These are phyloP conservation scores for Busseola fusca DNA, from an alignment of 2,888 invertebrate species.

Conservation along the genomic window DNA sequence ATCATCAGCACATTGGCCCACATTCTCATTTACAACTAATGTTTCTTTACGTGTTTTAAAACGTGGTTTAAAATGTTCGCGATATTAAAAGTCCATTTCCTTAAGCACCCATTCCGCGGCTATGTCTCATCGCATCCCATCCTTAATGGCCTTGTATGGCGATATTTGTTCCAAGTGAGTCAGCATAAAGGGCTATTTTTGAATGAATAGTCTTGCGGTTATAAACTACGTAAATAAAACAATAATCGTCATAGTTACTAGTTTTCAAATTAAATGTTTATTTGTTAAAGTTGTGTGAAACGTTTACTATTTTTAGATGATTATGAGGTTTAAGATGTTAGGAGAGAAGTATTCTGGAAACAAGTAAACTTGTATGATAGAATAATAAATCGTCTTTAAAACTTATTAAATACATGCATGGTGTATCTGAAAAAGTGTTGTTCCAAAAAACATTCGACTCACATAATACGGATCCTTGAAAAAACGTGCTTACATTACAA, in stretches of 20 bases:
- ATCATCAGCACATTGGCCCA: conserved; percentile 47
- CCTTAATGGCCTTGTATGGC: conserved; percentile 65
- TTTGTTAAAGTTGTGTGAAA: conserved; percentile 22
- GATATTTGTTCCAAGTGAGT: conserved; percentile 60
- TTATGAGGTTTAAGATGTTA: conserved; percentile 28
- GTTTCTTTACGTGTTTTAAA: conserved; percentile 55
- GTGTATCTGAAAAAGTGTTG: conserved; percentile 15
- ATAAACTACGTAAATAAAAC: conserved; percentile 31
- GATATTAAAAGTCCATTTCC: conserved; percentile 71
- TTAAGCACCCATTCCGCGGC: conserved; percentile 64
- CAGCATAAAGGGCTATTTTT: conserved; percentile 50
- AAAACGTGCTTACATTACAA: conserved; percentile 11
- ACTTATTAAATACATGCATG: conserved; percentile 1
- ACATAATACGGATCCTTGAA: conserved; percentile 10
- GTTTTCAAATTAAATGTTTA: conserved; percentile 27
- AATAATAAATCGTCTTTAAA: conserved; percentile 27
- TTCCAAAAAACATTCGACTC: background rate
- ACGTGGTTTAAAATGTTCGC: conserved; percentile 52
- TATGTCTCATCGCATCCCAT: conserved; percentile 63
- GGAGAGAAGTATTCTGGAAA: conserved; percentile 30
- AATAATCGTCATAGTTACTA: conserved; percentile 36
- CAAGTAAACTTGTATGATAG: conserved; percentile 21
- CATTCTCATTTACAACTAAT: conserved; percentile 55
- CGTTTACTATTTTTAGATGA: conserved; percentile 41
- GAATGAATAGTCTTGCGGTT: conserved; percentile 55